Evolutionary conservation across 2,888 invertebrate species (phyloP), one percentile per base, ranked within the genome.

Genomic region (Petrolisthes manimaculis): DNA sequence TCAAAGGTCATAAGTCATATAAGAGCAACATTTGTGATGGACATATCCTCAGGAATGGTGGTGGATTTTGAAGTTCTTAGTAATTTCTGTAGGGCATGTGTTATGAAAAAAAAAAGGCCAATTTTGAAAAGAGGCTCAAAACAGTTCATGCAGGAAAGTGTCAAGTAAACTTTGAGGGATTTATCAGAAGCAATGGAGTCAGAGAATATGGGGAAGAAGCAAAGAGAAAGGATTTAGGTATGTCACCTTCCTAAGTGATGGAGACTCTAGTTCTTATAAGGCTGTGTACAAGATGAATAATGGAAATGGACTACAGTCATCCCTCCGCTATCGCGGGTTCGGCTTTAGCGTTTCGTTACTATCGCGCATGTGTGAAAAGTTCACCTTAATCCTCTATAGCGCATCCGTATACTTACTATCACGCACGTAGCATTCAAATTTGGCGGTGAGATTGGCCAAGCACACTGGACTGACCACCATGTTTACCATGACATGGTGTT

Each of bases 121-220:
- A 3, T 61, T 24, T 24, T 8, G 82, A 82, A 0, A 1, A 82
- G 4, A 9, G 61, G 61, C 0, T 4, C 4, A 5, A 61, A 67
- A 61, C 24, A 56, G 21, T 18, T 0, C 82, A 82, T 82, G 21
- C 54, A 61, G 55, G 14, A 51, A 55, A 53, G 14, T 80, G 82
- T 2, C 24, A 53, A 61, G 12, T 5, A 21, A 82, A 82, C 67
- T 82, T 55, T 21, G 14, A 56, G 5, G 82, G 61, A 24, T 69
- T 69, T 69, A n/a, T 69, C 83, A 51, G 83, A 51, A 5, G 83
- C 69, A 2, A 83, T 83, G 83, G 83, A 83, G 74, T 71, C 3
- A n/a, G 4, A 83, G 82, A 67, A 61, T 82, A 8, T 82, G 69
- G 67, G 67, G 67, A 67, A 82, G 69, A 61, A 82, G 67, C n/a